phyloP scores from a whole-genome alignment of 2,888 invertebrate genomes.

The Heliconius aoede region DNA sequence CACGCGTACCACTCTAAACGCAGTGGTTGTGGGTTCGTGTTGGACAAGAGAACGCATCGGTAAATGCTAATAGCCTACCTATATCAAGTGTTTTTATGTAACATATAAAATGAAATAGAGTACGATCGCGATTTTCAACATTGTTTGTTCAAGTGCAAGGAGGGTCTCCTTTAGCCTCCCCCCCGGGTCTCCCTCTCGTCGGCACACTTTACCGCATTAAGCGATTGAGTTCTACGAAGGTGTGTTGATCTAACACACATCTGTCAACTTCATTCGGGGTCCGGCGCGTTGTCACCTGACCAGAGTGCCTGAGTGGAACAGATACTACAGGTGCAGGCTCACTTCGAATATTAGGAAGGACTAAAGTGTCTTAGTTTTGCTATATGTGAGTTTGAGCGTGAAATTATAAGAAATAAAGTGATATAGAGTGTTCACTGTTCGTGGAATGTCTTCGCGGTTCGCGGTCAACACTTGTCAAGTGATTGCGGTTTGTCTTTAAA shows the following conservation, averaged over 20 bases:
- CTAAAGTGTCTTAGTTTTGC: too few species aligned
- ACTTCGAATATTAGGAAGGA: too few species aligned
- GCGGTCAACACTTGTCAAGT: too few species aligned
- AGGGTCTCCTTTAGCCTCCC: background rate
- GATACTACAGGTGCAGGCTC: background rate
- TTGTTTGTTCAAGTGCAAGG: constrained; percentile 30
- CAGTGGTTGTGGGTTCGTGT: too few species aligned
- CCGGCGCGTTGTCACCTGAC: background rate
- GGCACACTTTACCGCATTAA: constrained; percentile 16
- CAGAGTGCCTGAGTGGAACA: background rate
- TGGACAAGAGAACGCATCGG: too few species aligned
- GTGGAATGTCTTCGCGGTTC: background rate
- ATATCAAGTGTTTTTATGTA: background rate
- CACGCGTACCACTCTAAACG: too few species aligned
- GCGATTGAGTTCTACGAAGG: constrained; percentile 9
- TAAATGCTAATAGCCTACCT: too few species aligned
- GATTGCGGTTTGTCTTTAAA: background rate
- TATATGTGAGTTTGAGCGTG: background rate
- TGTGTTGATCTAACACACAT: constrained; percentile 9
- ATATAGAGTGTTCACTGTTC: background rate
- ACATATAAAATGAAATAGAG: background rate
- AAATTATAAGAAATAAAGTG: background rate
- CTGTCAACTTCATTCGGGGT: background rate
- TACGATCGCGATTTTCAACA: background rate
- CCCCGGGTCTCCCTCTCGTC: background rate